phyloP scores from a whole-genome alignment of 2,113 vertebrate species.

The Datnioides undecimradiatus region DNA sequence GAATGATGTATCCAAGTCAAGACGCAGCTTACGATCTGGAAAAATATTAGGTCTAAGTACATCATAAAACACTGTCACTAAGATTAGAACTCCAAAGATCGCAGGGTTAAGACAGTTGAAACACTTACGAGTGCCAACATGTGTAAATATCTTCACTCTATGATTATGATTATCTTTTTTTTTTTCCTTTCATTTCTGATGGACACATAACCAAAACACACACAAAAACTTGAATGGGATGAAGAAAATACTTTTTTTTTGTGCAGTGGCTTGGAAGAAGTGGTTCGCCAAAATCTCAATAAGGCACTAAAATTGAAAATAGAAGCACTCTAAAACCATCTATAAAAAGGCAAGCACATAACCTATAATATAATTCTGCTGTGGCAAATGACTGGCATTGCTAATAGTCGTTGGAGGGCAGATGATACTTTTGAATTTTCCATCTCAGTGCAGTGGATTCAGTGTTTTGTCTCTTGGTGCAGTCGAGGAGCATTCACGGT shows the following conservation, averaged over 20 bases:
- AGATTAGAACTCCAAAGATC: neutral
- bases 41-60: conserved; percentile 9
- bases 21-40: conserved; percentile 22
- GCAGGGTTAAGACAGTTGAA: conserved; percentile 11
- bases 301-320: conserved; percentile 74
- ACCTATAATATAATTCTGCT: conserved; percentile 35
- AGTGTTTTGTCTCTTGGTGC: conserved; percentile 3
- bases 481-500: conserved; percentile 4
- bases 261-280: conserved; percentile 16
- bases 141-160: neutral
- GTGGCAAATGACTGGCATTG: conserved; percentile 24
- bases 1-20: neutral
- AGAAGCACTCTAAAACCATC: conserved; percentile 41
- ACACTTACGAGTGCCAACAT: neutral
- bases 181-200: neutral
- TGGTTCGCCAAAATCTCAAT: conserved; percentile 51
- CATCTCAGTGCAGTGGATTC: conserved; percentile 18
- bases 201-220: conserved; percentile 10
- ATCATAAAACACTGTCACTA: conserved; percentile 22
- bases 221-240: conserved; percentile 3
- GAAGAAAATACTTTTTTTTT: conserved; percentile 21
- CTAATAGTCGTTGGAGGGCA: neutral
- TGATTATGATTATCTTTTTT: neutral
- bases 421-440: neutral
- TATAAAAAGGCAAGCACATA: conserved; percentile 52